A percentile compares a stretch with the other conserved stretches of the same genome.
phyloP scores from a whole-genome alignment of 2,113 vertebrate species.

The Lampris megalopsis region DNA sequence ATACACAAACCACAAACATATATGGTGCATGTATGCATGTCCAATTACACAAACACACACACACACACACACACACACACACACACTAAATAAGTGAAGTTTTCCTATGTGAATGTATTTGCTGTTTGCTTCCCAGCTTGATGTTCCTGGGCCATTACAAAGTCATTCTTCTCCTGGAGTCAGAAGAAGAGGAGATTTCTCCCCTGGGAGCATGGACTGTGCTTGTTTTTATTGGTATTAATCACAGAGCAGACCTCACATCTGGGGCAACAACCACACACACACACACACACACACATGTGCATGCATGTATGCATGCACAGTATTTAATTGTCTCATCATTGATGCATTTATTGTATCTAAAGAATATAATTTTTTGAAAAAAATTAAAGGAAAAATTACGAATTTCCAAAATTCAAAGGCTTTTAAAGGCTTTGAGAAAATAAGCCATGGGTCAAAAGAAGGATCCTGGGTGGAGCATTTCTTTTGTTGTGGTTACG shows the following conservation, averaged over 20 bases:
- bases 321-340: slow-evolving; percentile 18
- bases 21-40: slow-evolving; percentile 10
- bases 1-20: slow-evolving; percentile 57
- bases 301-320: slow-evolving; percentile 21
- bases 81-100: background rate
- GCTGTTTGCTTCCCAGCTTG: slow-evolving; percentile 28
- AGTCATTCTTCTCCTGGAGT: slow-evolving; percentile 19
- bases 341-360: background rate
- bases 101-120: slow-evolving; percentile 18
- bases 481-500: background rate
- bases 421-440: background rate
- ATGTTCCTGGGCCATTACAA: slow-evolving; percentile 24
- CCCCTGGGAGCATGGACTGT: slow-evolving; percentile 16
- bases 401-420: background rate
- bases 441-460: background rate
- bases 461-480: background rate
- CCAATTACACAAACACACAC: background rate
- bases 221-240: slow-evolving; percentile 40
- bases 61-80: background rate
- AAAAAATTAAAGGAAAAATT: background rate
- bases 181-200: slow-evolving; percentile 32
- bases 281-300: slow-evolving; percentile 4
- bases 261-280: slow-evolving; percentile 8
- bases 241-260: slow-evolving; percentile 33
- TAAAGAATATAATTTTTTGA: background rate